Evolutionary conservation across 2,113 vertebrate species (phyloP).

Genomic region (Taxidea taxus): DNA sequence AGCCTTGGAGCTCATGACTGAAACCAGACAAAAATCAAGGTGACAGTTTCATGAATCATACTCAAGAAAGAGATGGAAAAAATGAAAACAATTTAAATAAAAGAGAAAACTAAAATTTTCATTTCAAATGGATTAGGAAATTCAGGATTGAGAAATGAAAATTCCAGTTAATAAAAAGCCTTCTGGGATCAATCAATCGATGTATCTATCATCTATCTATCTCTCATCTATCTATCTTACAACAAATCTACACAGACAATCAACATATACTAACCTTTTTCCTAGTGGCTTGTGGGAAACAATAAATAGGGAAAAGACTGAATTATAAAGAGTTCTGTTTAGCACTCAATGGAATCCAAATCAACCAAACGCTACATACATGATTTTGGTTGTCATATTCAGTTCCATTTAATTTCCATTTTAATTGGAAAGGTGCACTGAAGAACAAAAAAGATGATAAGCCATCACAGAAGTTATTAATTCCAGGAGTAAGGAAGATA

Average conservation of each 20-base stretch:
- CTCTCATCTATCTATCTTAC: background rate
- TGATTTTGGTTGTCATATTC: slow-evolving; percentile 47
- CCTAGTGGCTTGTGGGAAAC: background rate
- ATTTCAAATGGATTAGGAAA: background rate
- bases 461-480: slow-evolving; percentile 75
- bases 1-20: background rate
- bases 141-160: background rate
- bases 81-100: background rate
- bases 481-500: slow-evolving; percentile 68
- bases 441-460: slow-evolving; percentile 73
- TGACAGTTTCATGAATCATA: background rate
- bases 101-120: background rate
- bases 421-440: slow-evolving; percentile 69
- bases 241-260: background rate
- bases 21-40: background rate
- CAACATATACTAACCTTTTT: background rate
- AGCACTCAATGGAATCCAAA: slow-evolving; percentile 22
- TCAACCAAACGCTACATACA: slow-evolving; percentile 18
- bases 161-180: background rate
- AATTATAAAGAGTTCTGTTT: background rate
- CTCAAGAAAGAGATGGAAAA: background rate
- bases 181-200: background rate
- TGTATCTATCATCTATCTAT: background rate
- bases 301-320: background rate
- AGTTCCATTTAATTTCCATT: slow-evolving; percentile 75